Base-by-base conservation (phyloP, 2,888 invertebrate species). In the Apoda limacodes region DNA sequence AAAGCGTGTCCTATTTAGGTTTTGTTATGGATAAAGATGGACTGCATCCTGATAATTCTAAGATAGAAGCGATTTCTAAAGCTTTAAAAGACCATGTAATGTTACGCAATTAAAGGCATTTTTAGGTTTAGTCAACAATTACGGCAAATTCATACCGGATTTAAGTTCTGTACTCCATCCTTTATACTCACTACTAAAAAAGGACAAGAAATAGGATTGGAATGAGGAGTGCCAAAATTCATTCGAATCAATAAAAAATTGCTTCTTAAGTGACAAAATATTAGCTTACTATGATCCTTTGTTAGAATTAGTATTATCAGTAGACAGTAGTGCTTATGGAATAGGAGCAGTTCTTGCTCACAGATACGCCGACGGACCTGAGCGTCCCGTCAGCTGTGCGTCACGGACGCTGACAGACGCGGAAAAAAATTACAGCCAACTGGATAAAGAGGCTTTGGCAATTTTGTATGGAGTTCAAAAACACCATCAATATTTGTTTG, bases 401-500 rank as follows among this genome's bases (percentile, higher is more conserved):
- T 51, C 48, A 4, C 37, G 50, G 3, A 37, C 45, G 2, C 35
- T 54, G 0, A 37, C 34, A 1, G 29, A 13, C 3, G 38, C 46
- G 1, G 52, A 54, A 26, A 38, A 37, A 9, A 37, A 42, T 5
- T n/a, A n/a, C n/a, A n/a, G n/a, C n/a, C n/a, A n/a, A n/a, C n/a
- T n/a, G n/a, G n/a, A n/a, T n/a, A n/a, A 43, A 14, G n/a, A 51
- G 22, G 51, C 47, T 2, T 22, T 48, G 6, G 46, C 46, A 1
- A 46, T 52, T 9, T 32, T 45, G 5, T 47, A 36, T 28, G 45
- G 43, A 4, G 35, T 53, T 1, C 37, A 29, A 5, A 47, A 40
- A 32, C 34, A 41, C 20, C 46, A 43, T 10, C 45, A 50, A 22
- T 52, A 44, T 33, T 20, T 55, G 7, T 50, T 28, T 25, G 51